Evolutionary conservation across 2,797 vertebrate genomes (phyloP).

Genomic region (Morelia viridis): DNA sequence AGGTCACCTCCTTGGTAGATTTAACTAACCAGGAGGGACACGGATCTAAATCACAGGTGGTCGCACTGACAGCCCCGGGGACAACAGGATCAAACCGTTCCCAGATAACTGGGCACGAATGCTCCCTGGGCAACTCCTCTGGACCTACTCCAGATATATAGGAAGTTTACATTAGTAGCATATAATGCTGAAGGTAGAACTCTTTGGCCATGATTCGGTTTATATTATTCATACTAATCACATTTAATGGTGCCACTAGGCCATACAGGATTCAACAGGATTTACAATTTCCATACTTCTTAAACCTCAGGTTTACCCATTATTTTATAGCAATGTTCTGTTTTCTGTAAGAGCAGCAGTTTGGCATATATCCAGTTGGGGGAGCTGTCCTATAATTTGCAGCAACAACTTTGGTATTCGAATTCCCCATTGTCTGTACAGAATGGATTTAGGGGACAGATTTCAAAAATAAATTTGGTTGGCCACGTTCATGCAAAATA

Average conservation of each 20-base stretch:
- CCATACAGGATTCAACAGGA: background rate
- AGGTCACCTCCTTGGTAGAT: too few species aligned
- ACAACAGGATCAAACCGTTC: too few species aligned
- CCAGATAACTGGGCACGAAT: too few species aligned
- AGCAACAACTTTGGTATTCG: background rate
- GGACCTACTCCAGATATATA: too few species aligned
- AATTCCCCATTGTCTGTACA: background rate
- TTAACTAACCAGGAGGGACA: too few species aligned
- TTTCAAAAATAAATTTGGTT: background rate
- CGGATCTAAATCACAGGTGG: too few species aligned
- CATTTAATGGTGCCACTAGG: background rate
- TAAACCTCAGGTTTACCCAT: background rate
- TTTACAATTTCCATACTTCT: background rate
- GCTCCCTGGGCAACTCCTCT: too few species aligned
- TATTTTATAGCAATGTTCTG: background rate
- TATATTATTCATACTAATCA: background rate
- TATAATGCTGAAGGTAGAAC: background rate
- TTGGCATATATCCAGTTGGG: background rate
- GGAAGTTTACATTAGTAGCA: background rate
- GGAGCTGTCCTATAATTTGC: background rate
- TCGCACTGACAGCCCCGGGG: too few species aligned
- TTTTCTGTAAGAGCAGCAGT: background rate
- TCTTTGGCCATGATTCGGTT: background rate
- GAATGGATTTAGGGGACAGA: background rate
- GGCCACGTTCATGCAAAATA: background rate